Evolutionary conservation across 1,140 invertebrate species (phyloP), one percentile per base, ranked within the genome.

Genomic region (Euglossa dilemma): DNA sequence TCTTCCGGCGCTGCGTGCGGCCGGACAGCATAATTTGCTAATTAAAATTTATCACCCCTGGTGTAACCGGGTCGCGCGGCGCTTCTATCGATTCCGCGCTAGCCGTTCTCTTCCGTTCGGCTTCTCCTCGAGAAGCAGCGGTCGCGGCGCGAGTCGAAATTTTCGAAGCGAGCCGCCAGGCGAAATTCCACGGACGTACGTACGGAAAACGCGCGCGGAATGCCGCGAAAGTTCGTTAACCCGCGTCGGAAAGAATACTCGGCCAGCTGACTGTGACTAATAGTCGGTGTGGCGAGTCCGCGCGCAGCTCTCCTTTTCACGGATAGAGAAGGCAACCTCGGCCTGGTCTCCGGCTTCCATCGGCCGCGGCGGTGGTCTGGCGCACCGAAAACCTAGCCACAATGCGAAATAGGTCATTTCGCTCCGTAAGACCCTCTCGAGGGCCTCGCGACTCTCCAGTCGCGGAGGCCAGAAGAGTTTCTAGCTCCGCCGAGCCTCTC

Each of bases 321-420:
- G 6, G 9, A 12, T 5, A 59, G 14, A 59, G 23, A 59, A 59
- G 6, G 54, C 54, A 28, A n/a, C n/a, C n/a, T n/a, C n/a, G n/a
- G 43, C 7, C 20, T 23, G 7, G 12, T 63, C 45, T 25, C 25
- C 16, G 11, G 14, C 16, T 66, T 23, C n/a, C 36, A 36, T 56
- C 18, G 43, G n/a, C n/a, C n/a, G n/a, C n/a, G n/a, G 6, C 23
- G 6, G 3, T 3, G 6, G 36, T 18, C 45, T 11, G 59, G 47
- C 59, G 28, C 9, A n/a, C 43, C 76, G 14, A 71, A 79, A 79
- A 50, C 43, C 18, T 59, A 79, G 36, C 77, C 66, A 50, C 66
- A 43, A 59, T 50, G 45, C 25, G 77, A 79, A 79, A 79, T 79
- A 71, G 77, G 77, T 79, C 77, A 64, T 80, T 74, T 45, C 47